A percentile compares a stretch with the other conserved stretches of the same genome.
These are phyloP conservation scores for Coelopa pilipes DNA, from an alignment of 2,888 invertebrate genomes.

Conservation along the genomic window DNA sequence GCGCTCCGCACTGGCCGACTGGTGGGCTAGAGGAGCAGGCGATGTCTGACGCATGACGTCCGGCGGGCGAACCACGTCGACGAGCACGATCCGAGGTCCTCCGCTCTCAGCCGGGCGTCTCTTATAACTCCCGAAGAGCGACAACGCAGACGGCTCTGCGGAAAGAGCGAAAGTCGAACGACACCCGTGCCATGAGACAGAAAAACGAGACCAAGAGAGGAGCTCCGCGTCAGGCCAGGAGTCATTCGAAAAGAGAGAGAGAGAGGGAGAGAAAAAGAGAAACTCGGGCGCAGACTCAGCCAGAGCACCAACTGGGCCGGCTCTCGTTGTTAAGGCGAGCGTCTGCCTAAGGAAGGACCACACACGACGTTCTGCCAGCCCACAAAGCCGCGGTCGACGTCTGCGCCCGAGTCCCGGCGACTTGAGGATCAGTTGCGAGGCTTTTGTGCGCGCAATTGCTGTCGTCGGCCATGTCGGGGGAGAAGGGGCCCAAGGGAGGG, in stretches of 20 bases:
- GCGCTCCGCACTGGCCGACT: not conserved
- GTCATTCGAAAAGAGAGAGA: no score
- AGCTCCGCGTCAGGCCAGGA: no score
- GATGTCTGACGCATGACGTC: no score
- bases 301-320: conserved; percentile 18
- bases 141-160: not conserved
- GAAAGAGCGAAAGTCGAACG: not conserved
- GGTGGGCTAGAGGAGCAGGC: no score
- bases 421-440: conserved; percentile 4
- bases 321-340: conserved; percentile 13
- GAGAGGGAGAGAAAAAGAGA: not conserved
- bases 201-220: no score
- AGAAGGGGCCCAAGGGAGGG: not conserved
- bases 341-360: conserved; percentile 51
- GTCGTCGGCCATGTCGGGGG: not conserved
- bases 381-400: not conserved
- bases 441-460: not conserved
- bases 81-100: no score
- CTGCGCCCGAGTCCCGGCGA: not conserved
- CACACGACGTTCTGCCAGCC: conserved; percentile 50
- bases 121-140: not conserved
- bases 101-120: not conserved
- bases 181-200: not conserved
- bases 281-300: not conserved
- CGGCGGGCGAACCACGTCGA: no score